phyloP scores from a whole-genome alignment of 2,113 vertebrate species.

The Dipodomys ordii region DNA sequence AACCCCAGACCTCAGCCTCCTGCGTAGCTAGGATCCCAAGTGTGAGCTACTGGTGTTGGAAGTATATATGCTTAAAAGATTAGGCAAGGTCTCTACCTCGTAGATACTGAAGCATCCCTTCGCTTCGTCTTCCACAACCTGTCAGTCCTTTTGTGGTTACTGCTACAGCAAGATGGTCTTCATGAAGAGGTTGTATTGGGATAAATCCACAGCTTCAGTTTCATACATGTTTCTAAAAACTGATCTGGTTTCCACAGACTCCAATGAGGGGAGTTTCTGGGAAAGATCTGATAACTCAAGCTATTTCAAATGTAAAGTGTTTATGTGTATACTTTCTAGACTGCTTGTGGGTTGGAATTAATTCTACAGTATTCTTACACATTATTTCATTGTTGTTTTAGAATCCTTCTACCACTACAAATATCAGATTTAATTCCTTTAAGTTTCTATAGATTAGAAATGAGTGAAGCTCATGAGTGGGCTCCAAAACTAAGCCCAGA shows the following conservation, averaged over 20 bases:
- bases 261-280: background rate
- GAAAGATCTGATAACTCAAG: constrained; percentile 49
- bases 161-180: constrained; percentile 34
- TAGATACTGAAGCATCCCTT: background rate
- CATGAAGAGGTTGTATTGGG: constrained; percentile 4
- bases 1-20: too few relatives aligned
- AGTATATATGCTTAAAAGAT: too few relatives aligned
- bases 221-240: constrained; percentile 30
- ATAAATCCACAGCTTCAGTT: background rate
- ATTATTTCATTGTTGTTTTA: constrained; percentile 35
- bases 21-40: too few relatives aligned
- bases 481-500: background rate
- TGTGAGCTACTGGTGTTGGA: background rate
- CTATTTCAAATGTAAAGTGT: background rate
- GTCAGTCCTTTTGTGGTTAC: background rate
- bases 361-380: constrained; percentile 4
- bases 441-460: background rate
- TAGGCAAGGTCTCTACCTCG: background rate
- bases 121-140: background rate
- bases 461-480: background rate
- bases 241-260: constrained; percentile 28
- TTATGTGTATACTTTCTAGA: constrained; percentile 22
- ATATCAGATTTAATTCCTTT: background rate
- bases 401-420: background rate
- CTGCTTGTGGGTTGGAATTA: background rate